phyloP scores from a whole-genome alignment of 1,140 invertebrate genomes.

The Pseudomyrmex gracilis region DNA sequence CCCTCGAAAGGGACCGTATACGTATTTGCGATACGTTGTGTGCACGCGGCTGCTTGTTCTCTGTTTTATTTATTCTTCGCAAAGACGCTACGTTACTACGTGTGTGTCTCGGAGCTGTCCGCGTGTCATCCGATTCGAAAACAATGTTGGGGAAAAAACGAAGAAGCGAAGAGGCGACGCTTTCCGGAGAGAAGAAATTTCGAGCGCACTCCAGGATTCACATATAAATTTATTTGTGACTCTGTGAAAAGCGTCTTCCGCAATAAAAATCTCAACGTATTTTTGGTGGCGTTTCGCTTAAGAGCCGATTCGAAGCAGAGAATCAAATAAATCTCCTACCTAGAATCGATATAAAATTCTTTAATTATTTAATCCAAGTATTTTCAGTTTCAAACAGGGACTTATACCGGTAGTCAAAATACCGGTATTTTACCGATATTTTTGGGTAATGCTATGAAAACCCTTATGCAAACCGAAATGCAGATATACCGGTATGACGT shows the following conservation, averaged over 20 bases:
- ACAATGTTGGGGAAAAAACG: background rate
- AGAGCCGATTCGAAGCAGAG: background rate
- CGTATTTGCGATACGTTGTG: conserved; percentile 44
- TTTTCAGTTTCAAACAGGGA: too few species aligned
- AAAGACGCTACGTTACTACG: conserved; percentile 27
- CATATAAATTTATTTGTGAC: background rate
- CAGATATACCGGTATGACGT: too few species aligned
- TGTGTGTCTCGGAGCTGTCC: background rate
- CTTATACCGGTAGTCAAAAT: too few species aligned
- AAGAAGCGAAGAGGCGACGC: background rate
- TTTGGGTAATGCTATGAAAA: too few species aligned
- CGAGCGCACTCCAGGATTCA: conserved; percentile 7
- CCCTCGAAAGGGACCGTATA: conserved; percentile 19
- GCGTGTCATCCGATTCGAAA: conserved; percentile 31
- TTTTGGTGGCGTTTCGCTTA: background rate
- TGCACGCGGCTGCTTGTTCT: conserved; percentile 13
- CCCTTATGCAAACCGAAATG: too few species aligned
- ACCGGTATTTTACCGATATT: too few species aligned
- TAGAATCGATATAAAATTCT: too few species aligned
- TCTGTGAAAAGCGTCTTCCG: background rate
- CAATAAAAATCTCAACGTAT: background rate
- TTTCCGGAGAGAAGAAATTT: conserved; percentile 3
- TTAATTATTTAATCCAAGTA: too few species aligned
- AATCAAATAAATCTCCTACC: background rate
- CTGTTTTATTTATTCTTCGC: conserved; percentile 51